Percentiles rank a stretch among this genome's conserved stretches.
Conservation (phyloP, 2,888 invertebrate genomes). For the Campoletis raptor region DNA sequence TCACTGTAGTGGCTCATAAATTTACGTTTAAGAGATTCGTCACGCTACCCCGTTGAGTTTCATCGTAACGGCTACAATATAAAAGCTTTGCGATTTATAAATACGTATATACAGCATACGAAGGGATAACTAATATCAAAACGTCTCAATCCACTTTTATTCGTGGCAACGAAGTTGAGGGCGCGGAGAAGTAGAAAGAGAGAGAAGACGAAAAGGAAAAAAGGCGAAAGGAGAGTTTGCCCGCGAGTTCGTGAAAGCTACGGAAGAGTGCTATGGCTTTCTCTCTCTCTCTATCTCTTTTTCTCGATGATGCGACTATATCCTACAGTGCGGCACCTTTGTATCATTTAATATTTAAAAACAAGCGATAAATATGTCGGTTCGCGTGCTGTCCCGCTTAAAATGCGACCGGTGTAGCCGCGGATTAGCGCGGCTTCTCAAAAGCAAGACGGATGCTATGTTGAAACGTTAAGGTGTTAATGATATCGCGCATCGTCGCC, state of each 20-base stretch:
- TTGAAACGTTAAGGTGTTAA: conserved; percentile 82
- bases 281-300: conserved; percentile 7
- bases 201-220: neutral
- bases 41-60: conserved; percentile 73
- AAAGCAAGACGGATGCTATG: conserved; percentile 83
- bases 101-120: neutral
- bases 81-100: conserved; percentile 51
- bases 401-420: conserved; percentile 72
- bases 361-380: conserved; percentile 85
- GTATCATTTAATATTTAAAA: conserved; percentile 85
- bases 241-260: conserved; percentile 15
- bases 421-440: conserved; percentile 77
- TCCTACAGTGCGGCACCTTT: conserved; percentile 80
- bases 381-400: conserved; percentile 78
- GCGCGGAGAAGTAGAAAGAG: conserved; percentile 11
- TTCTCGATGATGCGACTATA: conserved; percentile 42
- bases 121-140: conserved; percentile 72
- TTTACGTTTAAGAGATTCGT: conserved; percentile 76
- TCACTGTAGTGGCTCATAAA: conserved; percentile 73
- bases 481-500: conserved; percentile 75
- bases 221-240: neutral
- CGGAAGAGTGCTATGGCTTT: conserved; percentile 4
- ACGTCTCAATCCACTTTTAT: conserved; percentile 76
- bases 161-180: conserved; percentile 42
- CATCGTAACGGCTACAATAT: conserved; percentile 37